Conservation (phyloP, 2,113 vertebrate genomes). For the rat (Rattus norvegicus) region GRCr8 NC_086020.1:79030501-79031000, state of each 20-base stretch:
- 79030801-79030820: background rate
- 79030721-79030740: background rate
- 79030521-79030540: background rate
- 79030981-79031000: background rate
- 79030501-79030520: background rate
- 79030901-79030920: background rate
- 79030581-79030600: background rate
- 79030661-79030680: background rate
- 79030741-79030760: background rate
- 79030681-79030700: background rate
- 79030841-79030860: background rate
- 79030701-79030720: background rate
- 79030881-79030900: background rate
- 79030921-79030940: background rate
- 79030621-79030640: too few species aligned
- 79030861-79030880: background rate
- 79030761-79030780: background rate
- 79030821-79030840: background rate
- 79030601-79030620: background rate
- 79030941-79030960: background rate
- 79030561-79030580: background rate
- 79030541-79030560: background rate
- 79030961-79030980: constrained; percentile 11
- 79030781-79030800: background rate
- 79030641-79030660: too few species aligned